phyloP scores from a whole-genome alignment of 2,797 vertebrate species.

The Lycodopsis pacificus region DNA sequence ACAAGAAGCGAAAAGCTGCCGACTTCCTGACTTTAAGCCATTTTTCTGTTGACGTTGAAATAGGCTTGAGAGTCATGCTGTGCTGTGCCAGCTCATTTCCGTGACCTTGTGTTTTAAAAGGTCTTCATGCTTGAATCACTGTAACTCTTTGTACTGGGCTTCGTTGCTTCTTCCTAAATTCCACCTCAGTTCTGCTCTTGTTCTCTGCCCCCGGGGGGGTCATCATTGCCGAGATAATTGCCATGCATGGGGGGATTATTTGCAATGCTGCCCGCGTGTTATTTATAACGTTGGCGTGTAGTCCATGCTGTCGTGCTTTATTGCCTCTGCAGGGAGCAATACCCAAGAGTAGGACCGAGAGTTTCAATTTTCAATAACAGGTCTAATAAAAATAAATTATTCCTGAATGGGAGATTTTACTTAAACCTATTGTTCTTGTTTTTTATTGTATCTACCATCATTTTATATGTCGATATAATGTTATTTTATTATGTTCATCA shows the following conservation, averaged over 20 bases:
- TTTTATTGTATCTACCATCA: not conserved
- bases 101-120: conserved; percentile 22
- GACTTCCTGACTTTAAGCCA: conserved; percentile 36
- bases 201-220: not conserved
- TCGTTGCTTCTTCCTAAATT: conserved; percentile 6
- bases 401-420: not conserved
- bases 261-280: conserved; percentile 2
- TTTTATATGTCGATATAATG: not conserved
- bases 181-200: not conserved
- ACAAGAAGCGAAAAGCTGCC: conserved; percentile 35
- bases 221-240: conserved; percentile 12
- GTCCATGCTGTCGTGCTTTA: conserved; percentile 5
- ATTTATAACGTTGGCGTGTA: not conserved
- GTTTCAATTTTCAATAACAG: conserved; percentile 3
- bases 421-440: not conserved
- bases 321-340: not conserved
- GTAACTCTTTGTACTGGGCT: conserved; percentile 1
- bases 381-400: not conserved
- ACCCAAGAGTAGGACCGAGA: not conserved
- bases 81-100: conserved; percentile 39
- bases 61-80: conserved; percentile 20
- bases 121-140: conserved; percentile 14
- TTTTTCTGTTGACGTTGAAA: conserved; percentile 40
- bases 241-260: not conserved
- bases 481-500: not conserved